phyloP scores from a whole-genome alignment of 2,888 invertebrate species.

The Melinaea menophilus region DNA sequence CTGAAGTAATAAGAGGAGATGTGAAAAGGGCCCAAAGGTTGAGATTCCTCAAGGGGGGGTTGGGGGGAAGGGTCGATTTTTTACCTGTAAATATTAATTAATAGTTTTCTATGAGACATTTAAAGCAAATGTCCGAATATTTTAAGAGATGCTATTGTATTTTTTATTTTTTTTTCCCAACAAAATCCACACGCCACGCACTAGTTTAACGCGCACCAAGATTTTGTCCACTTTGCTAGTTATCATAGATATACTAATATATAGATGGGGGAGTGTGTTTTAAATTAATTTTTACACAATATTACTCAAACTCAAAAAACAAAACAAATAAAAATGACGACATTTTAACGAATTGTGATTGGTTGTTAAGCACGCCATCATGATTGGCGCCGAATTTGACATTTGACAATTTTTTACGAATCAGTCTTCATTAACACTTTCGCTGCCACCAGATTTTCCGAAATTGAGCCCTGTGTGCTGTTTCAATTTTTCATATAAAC shows the following conservation, averaged over 20 bases:
- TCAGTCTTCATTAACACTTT: too few species aligned
- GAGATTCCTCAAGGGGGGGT: too few species aligned
- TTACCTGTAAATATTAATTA: too few species aligned
- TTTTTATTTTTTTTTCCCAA: neutral
- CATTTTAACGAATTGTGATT: too few species aligned
- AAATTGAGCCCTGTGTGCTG: too few species aligned
- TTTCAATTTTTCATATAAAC: too few species aligned
- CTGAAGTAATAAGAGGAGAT: too few species aligned
- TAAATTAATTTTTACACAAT: neutral
- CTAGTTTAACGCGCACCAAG: slow-evolving; percentile 24
- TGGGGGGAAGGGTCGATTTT: neutral
- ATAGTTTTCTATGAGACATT: neutral
- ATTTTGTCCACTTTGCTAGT: slow-evolving; percentile 20
- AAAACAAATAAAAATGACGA: slow-evolving; percentile 4
- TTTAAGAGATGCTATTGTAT: neutral
- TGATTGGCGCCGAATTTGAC: too few species aligned
- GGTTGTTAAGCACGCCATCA: too few species aligned
- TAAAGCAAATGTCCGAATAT: slow-evolving; percentile 3
- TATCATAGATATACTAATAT: neutral
- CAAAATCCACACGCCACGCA: slow-evolving; percentile 9
- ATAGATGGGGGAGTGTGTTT: neutral
- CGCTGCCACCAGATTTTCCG: too few species aligned
- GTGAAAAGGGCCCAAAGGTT: too few species aligned
- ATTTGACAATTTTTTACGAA: too few species aligned
- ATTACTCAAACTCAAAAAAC: neutral